These are phyloP conservation scores for Hylia prasina DNA, from an alignment of 2,113 vertebrate species.

Conservation along the genomic window DNA sequence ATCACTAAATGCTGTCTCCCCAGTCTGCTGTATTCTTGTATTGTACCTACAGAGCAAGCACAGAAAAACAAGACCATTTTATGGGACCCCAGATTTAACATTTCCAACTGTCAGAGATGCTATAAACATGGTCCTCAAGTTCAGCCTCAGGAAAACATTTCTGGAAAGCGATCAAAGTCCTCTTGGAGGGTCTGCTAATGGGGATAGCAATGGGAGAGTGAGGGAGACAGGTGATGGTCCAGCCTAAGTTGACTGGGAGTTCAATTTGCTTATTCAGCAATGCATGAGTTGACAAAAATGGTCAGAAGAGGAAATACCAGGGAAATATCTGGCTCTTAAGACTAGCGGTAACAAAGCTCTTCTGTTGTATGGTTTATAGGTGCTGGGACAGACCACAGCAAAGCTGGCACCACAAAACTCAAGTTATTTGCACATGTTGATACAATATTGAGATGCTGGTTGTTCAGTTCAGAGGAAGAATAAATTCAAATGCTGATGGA, in stretches of 20 bases:
- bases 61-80: background rate
- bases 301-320: background rate
- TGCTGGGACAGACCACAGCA: background rate
- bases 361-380: background rate
- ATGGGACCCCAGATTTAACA: background rate
- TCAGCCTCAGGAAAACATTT: background rate
- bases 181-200: background rate
- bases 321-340: background rate
- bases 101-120: background rate
- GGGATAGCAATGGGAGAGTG: background rate
- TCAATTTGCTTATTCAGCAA: background rate
- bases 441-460: background rate
- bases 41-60: background rate
- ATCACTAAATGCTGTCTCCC: background rate
- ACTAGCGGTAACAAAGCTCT: background rate
- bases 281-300: background rate
- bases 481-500: background rate
- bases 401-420: background rate
- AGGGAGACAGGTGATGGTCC: background rate
- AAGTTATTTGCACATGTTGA: background rate
- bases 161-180: background rate
- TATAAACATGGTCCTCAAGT: background rate
- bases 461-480: background rate
- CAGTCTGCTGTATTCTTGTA: background rate
- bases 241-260: background rate